Conservation (phyloP, 2,888 invertebrate species). For the Lithophane semibrunnea region DNA sequence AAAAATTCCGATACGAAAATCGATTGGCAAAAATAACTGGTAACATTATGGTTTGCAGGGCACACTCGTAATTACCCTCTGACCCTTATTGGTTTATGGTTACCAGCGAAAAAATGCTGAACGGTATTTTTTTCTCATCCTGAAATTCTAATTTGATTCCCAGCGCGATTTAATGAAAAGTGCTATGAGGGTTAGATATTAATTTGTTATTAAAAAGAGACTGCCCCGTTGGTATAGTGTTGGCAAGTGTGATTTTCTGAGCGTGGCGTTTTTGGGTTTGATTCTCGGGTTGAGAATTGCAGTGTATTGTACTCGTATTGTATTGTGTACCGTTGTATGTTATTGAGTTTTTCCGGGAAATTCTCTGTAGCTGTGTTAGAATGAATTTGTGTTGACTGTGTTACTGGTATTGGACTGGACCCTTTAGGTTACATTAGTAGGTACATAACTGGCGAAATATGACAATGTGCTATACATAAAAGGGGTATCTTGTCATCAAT, state of each 20-base stretch:
- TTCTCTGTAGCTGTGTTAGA: background rate
- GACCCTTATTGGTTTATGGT: constrained; percentile 44
- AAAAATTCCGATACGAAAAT: background rate
- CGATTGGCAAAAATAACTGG: constrained; percentile 19
- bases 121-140: constrained; percentile 27
- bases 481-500: too few relatives aligned
- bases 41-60: constrained; percentile 25
- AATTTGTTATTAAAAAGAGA: background rate
- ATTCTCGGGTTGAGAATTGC: background rate
- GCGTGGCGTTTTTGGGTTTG: too few relatives aligned
- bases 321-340: too few relatives aligned
- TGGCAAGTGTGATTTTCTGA: background rate
- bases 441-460: background rate
- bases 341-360: too few relatives aligned
- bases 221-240: background rate
- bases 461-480: background rate
- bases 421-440: too few relatives aligned
- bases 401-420: background rate
- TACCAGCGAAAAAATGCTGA: constrained; percentile 26
- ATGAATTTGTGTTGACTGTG: too few relatives aligned
- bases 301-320: background rate
- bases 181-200: constrained; percentile 12
- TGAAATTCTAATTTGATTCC: constrained; percentile 41
- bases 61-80: constrained; percentile 49
- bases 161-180: constrained; percentile 29